Conservation (phyloP, 2,888 invertebrate species). For the Microctonus hyperodae region DNA sequence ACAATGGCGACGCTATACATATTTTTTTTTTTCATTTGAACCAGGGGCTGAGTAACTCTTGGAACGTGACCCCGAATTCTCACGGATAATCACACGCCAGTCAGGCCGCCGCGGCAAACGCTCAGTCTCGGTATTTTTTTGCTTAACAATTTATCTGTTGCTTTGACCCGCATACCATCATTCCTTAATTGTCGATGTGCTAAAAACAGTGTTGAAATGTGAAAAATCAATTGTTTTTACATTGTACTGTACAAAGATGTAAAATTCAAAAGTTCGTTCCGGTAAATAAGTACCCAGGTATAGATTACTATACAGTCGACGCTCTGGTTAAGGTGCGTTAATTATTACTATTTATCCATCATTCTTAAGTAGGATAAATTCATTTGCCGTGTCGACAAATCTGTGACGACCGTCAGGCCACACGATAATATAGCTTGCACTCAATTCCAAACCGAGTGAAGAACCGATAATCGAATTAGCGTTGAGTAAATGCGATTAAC, state of each 20-base stretch:
- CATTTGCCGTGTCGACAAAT: constrained; percentile 23
- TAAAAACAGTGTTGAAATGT: background rate
- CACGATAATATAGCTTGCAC: background rate
- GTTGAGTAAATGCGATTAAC: constrained; percentile 20
- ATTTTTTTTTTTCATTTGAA: background rate
- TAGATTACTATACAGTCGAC: constrained; percentile 26
- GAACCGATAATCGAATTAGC: constrained; percentile 29
- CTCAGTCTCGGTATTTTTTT: constrained; percentile 6
- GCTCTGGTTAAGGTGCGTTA: constrained; percentile 25
- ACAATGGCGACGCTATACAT: background rate
- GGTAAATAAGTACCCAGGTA: constrained; percentile 8
- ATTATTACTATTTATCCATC: constrained; percentile 12
- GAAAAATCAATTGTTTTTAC: constrained; percentile 17
- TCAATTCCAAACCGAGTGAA: constrained; percentile 11
- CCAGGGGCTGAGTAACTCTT: constrained; percentile 16
- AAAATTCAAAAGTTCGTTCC: constrained; percentile 3
- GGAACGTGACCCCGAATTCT: constrained; percentile 41
- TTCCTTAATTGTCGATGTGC: constrained; percentile 9
- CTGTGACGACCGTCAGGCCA: constrained; percentile 7
- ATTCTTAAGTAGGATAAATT: constrained; percentile 25
- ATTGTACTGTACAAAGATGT: background rate
- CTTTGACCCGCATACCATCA: constrained; percentile 17
- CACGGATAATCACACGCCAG: constrained; percentile 29
- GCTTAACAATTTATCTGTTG: constrained; percentile 11
- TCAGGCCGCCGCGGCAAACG: background rate